These are phyloP conservation scores for Macropodus opercularis DNA, from an alignment of 2,797 vertebrate species.

Conservation along the genomic window DNA sequence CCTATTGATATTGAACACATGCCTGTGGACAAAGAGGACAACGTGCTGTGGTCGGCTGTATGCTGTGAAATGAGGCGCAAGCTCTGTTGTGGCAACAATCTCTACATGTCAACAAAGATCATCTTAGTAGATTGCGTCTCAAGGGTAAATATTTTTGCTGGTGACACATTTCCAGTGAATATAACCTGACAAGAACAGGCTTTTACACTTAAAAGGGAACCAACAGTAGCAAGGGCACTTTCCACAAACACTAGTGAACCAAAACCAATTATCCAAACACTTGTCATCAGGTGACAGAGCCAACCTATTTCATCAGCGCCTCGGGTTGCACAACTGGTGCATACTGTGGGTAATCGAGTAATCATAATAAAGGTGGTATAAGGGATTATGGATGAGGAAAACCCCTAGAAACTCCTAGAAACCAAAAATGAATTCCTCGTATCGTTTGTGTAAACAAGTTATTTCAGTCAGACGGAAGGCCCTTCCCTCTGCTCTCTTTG, in stretches of 20 bases:
- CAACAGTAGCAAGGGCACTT: background rate
- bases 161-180: conserved; percentile 58
- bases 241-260: conserved; percentile 50
- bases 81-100: conserved; percentile 82
- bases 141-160: conserved; percentile 78
- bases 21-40: conserved; percentile 62
- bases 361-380: conserved; percentile 19
- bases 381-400: conserved; percentile 26
- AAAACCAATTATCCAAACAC: conserved; percentile 53
- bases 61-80: conserved; percentile 64
- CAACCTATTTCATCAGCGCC: conserved; percentile 34
- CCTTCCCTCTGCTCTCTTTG: conserved; percentile 64
- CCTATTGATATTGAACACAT: conserved; percentile 77
- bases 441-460: conserved; percentile 58
- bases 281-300: conserved; percentile 52
- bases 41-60: conserved; percentile 65
- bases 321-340: conserved; percentile 20
- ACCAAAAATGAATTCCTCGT: conserved; percentile 33
- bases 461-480: conserved; percentile 72
- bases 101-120: conserved; percentile 75
- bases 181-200: conserved; percentile 17
- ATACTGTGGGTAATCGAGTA: conserved; percentile 12
- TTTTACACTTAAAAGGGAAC: conserved; percentile 1
- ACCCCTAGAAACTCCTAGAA: conserved; percentile 19
- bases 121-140: conserved; percentile 66